Evolutionary conservation across 2,113 vertebrate species (phyloP), one percentile per base, ranked within the genome.

Genomic region (Hydrolagus affinis): DNA sequence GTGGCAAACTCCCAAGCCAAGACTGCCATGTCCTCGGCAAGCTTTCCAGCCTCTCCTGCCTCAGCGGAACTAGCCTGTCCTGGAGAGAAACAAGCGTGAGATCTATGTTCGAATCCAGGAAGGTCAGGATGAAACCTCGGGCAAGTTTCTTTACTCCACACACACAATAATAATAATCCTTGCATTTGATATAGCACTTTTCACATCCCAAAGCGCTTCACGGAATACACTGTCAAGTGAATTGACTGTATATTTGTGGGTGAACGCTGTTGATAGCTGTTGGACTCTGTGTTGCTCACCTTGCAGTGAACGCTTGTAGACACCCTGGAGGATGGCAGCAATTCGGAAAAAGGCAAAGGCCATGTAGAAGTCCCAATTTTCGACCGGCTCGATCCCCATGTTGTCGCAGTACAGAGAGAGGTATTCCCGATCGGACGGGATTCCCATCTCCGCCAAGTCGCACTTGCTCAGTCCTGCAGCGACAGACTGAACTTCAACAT

Each of bases 351-450:
- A 93, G 72, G 91, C 94, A 73, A 95, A 94, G 44, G 94, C 94
- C 94, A 95, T 88, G 87, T 95, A 96, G 91, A 95, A 94, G 87
- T 94, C 92, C 93, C 94, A 94, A 88, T 92, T 91, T 70, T 92
- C 32, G 0, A 89, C n/a, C 0, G 0, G 77, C 9, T 89, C 88
- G 12, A 87, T 56, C 14, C 89, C 92, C 91, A 87, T 64, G 70
- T 85, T 89, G 6, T 15, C 30, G 12, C 91, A 92, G 88, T 96
- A 96, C 89, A 88, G 90, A 69, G 86, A 86, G 87, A 91, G 89
- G 69, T 93, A 91, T 60, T 95, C 92, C 88, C 94, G 90, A 14
- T 88, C 90, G 0, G 89, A 88, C 56, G 94, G 95, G 83, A 96
- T 89, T n/a, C 91, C 94, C 87, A 93, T 86, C 4, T 68, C 87